Base-by-base conservation (phyloP, 2,888 invertebrate genomes). In the Parelbella ahira region DNA sequence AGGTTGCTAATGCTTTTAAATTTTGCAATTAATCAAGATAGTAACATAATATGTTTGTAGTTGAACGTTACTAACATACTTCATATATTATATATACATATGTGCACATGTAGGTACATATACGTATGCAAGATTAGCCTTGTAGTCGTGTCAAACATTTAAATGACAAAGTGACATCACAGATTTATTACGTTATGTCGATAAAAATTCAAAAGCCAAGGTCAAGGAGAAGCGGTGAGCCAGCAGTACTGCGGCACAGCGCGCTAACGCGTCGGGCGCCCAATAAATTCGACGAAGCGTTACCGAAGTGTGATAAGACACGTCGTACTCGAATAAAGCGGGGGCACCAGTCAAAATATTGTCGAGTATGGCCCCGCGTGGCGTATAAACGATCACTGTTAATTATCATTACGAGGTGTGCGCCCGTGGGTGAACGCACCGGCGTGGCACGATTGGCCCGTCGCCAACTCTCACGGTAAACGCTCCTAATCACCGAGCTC, bases 381-480 rank as follows among this genome's bases (percentile, higher is more conserved):
- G 55, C 55, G 63, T 47, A 70, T 72, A 74, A 77, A 80, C 75
- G 78, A 70, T 72, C 59, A 68, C 50, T 33, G 58, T 62, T 65
- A 69, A 71, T 76, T 68, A 74, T 72, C 63, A 71, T 64, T 64
- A 65, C 66, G 58, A 54, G 47, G 56, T 54, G 61, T 58, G 59
- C 54, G 60, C 62, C 54, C 68, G 51, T 62, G 70, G 83, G 82
- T 87, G 81, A 86, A 87, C 77, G 87, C 71, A 78, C 84, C 68
- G 65, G 52, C 58, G 61, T 83, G 86, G 68, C 86, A 83, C 68
- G 83, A 63, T 84, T 86, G 86, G 86, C 81, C 46, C 67, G 53
- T 39, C 56, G 83, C 87, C 87, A 87, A 68, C 72, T 79, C 82
- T 76, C 82, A 82, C 83, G 80, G 74, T 74, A 68, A 71, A 77